Base-by-base conservation (phyloP, 2,888 invertebrate species). In the Oligia fasciuncula region DNA sequence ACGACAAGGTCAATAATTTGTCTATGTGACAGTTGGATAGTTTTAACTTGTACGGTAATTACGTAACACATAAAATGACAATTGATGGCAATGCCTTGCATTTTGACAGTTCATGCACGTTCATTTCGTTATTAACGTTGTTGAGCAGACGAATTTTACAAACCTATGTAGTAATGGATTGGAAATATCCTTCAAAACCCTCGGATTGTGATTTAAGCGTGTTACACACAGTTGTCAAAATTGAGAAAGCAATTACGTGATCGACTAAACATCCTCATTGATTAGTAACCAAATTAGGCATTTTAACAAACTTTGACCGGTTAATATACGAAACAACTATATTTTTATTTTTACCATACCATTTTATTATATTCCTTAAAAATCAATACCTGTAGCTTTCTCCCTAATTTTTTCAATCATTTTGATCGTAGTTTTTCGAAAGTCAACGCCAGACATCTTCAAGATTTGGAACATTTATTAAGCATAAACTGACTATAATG, bases 361-460 rank as follows among this genome's bases (percentile, higher is more conserved):
- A 46, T 40, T 73, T 63, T 29, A 63, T 62, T 73, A 54, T 23
- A 83, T 57, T 62, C 60, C 69, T 82, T 73, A 77, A 49, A 40
- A n/a, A 83, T 75, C 76, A 84, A 79, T 84, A 80, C 80, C 80
- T 83, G 70, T 80, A 83, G 29, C 17, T 0, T 66, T 78, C 9
- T 1, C 19, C 17, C 2, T 17, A 29, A 23, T 49, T 35, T 71
- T n/a, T 35, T 62, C 17, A 29, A 54, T 3, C 2, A 57, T 43
- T 60, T 76, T 79, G 65, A 43, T 75, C 72, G 63, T 63, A 63
- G 11, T 65, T 51, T 40, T 72, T 23, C 3, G 1, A 14, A 46
- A 54, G 49, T 5, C 57, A 65, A 49, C 35, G 1, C 46, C 9
- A 65, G 76, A 76, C 2, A 0, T 46, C 43, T 73, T 35, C 35